A percentile compares a stretch with the other conserved stretches of the same genome.
Evolutionary conservation across 2,797 vertebrate species (phyloP).

Genomic region (Microctenopoma stevenorrisi): DNA sequence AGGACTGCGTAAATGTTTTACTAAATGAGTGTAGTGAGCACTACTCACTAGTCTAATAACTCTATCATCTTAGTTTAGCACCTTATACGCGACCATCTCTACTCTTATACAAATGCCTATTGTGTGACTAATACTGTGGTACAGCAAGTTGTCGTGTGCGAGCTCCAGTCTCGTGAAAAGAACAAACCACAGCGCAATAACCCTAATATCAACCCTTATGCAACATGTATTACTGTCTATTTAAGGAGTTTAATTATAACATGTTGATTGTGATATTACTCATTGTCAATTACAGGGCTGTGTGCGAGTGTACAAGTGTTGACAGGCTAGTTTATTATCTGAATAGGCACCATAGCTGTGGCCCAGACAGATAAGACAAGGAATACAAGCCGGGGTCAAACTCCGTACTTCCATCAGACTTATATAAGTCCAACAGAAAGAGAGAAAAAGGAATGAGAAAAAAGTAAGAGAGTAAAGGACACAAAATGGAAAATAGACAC

Average conservation of each 20-base stretch:
- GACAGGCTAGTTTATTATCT: conserved; percentile 73
- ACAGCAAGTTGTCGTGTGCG: neutral
- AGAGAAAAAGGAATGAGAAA: conserved; percentile 3
- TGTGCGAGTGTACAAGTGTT: conserved; percentile 48
- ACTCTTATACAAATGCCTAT: neutral
- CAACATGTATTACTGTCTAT: conserved; percentile 28
- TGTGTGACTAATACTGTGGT: neutral
- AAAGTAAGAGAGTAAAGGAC: conserved; percentile 1
- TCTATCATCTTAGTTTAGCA: conserved; percentile 17
- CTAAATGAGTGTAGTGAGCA: conserved; percentile 3
- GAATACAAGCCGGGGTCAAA: conserved; percentile 39
- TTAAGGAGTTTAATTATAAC: conserved; percentile 47
- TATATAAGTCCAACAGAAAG: conserved; percentile 53
- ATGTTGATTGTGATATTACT: conserved; percentile 49
- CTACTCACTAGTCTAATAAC: conserved; percentile 6
- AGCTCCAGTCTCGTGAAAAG: conserved; percentile 17
- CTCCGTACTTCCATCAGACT: conserved; percentile 27
- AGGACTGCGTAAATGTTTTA: conserved; percentile 32
- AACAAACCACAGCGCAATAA: conserved; percentile 4
- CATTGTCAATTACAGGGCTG: conserved; percentile 30
- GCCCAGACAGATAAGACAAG: conserved; percentile 72
- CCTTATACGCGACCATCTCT: neutral
- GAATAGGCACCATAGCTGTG: conserved; percentile 66
- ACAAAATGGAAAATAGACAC: conserved; percentile 16
- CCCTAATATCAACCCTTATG: conserved; percentile 19